phyloP scores from a whole-genome alignment of 2,797 vertebrate genomes.

The Pteronotus mesoamericanus region DNA sequence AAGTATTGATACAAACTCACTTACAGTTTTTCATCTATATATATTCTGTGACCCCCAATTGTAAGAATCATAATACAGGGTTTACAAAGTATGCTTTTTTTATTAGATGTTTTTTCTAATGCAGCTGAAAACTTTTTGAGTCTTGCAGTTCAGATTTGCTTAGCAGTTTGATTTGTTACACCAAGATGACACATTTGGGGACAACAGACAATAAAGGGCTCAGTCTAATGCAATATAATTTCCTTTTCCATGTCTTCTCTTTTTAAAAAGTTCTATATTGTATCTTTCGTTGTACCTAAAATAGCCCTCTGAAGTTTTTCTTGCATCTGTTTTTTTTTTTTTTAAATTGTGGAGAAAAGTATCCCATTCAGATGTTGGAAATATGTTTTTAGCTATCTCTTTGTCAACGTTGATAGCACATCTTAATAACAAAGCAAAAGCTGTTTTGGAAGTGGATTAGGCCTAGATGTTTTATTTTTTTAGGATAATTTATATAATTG shows the following conservation, averaged over 20 bases:
- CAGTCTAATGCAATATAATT: conserved; percentile 24
- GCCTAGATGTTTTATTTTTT: not conserved
- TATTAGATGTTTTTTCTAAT: not conserved
- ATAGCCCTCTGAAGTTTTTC: not conserved
- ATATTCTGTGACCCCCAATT: not conserved
- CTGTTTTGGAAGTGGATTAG: not conserved
- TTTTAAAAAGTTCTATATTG: not conserved
- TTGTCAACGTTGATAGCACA: conserved; percentile 24
- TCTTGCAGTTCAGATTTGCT: conserved; percentile 46
- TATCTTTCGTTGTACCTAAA: conserved; percentile 31
- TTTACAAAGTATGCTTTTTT: not conserved
- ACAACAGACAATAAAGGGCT: not conserved
- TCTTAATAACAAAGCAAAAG: not conserved
- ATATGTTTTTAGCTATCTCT: conserved; percentile 29
- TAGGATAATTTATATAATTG: not conserved
- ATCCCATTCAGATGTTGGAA: not conserved
- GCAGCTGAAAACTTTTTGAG: not conserved
- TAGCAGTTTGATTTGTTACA: conserved; percentile 65
- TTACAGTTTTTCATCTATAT: not conserved
- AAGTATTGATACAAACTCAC: not conserved
- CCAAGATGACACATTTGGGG: conserved; percentile 2
- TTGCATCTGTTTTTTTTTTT: not conserved
- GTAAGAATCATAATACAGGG: not conserved
- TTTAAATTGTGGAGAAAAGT: not conserved
- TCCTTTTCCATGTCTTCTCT: not conserved